Percentiles rank a stretch among this genome's conserved stretches.
phyloP scores from a whole-genome alignment of 2,888 invertebrate genomes.

The Chymomyza amoena region DNA sequence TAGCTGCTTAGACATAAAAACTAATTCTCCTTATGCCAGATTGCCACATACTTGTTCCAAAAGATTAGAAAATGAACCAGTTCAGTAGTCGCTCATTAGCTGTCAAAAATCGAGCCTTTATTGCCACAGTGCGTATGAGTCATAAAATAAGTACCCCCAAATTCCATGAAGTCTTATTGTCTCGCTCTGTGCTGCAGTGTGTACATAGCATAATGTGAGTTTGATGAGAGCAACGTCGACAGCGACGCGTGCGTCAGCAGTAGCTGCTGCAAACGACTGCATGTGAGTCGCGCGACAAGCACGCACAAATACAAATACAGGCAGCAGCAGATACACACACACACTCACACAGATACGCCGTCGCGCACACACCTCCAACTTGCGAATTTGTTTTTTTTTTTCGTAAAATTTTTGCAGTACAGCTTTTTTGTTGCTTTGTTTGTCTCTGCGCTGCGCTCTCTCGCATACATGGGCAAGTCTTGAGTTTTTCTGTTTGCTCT shows the following conservation, averaged over 20 bases:
- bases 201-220: not conserved
- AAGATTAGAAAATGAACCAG: too few species aligned
- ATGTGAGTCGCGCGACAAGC: constrained; percentile 62
- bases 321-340: constrained; percentile 10
- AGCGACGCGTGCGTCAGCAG: constrained; percentile 52
- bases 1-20: too few species aligned
- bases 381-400: constrained; percentile 6
- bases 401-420: constrained; percentile 56
- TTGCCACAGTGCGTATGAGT: too few species aligned
- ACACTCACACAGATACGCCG: constrained; percentile 8
- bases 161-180: too few species aligned
- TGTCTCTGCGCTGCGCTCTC: constrained; percentile 25
- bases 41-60: too few species aligned
- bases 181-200: too few species aligned
- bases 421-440: constrained; percentile 60
- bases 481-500: not conserved
- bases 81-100: too few species aligned
- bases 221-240: constrained; percentile 26
- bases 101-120: too few species aligned
- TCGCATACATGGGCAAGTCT: not conserved
- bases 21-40: too few species aligned
- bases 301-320: constrained; percentile 40
- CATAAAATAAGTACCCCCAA: too few species aligned
- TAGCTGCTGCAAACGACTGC: constrained; percentile 7
- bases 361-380: constrained; percentile 40